Conservation (phyloP, 2,797 vertebrate genomes). For the Coregonus suidteri region DNA sequence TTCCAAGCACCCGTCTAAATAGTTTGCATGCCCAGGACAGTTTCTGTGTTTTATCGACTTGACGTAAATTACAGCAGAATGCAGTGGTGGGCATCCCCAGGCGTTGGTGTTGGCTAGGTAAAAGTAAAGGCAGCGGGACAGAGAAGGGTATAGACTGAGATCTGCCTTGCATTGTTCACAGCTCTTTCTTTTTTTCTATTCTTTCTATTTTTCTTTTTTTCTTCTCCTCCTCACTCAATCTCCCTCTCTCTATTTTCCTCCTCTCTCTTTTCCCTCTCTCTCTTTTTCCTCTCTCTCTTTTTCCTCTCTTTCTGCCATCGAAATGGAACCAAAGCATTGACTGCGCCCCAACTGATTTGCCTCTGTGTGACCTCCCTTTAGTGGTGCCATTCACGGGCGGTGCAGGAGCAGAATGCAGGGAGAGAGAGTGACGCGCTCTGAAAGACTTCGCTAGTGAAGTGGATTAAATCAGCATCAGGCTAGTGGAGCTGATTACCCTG, state of each 20-base stretch:
- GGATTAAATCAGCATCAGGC: conserved; percentile 98
- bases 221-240: conserved; percentile 17
- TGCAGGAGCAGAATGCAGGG: conserved; percentile 79
- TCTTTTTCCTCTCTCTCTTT: conserved; percentile 19
- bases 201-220: conserved; percentile 5
- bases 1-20: conserved; percentile 54
- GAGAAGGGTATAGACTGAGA: conserved; percentile 32
- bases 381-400: conserved; percentile 80
- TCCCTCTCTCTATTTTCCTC: conserved; percentile 37
- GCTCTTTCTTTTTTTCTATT: conserved; percentile 41
- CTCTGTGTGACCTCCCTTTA: conserved; percentile 61
- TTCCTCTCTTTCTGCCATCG: conserved; percentile 33
- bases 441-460: conserved; percentile 95
- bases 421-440: conserved; percentile 87
- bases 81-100: conserved; percentile 67
- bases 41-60: conserved; percentile 68
- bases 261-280: conserved; percentile 15
- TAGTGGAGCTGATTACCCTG: conserved; percentile 93
- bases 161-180: conserved; percentile 61
- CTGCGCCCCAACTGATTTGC: conserved; percentile 53
- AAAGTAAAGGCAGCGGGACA: conserved; percentile 58
- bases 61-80: conserved; percentile 67
- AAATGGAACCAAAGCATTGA: conserved; percentile 57
- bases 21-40: conserved; percentile 64
- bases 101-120: conserved; percentile 62